Evolutionary conservation across 2,797 vertebrate species (phyloP), one percentile per base, ranked within the genome.

Genomic region (Tympanoctomys barrerae): DNA sequence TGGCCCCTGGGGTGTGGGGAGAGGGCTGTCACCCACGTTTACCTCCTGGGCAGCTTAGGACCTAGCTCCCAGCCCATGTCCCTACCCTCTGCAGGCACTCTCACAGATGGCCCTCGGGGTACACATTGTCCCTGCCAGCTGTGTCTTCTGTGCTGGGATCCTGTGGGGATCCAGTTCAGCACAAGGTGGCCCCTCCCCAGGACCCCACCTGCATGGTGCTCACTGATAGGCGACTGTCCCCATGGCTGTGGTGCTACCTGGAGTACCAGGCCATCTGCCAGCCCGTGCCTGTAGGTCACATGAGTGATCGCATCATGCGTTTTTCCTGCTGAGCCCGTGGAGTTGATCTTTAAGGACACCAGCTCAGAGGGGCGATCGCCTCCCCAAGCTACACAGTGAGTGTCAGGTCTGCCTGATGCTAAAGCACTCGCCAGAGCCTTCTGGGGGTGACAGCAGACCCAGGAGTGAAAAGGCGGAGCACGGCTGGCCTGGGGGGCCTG

Each of bases 241-340:
- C 36, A 0, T 19, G 46, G 0, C 31, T 8, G 19, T 39, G 8
- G n/a, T 12, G 10, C 6, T 0, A 52, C 49, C 81, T 42, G 36
- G 59, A 68, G 61, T 62, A 2, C 7, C 36, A 11, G 12, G 14
- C 54, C 39, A 1, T 36, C 57, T 28, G 42, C 64, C 14, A 26
- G 71, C 39, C 66, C 1, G 1, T 8, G 52, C 6, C 42, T 1
- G 2, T 26, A 62, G 28, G 1, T 26, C 39, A 26, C 14, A 0
- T n/a, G 33, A 0, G 0, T 31, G 33, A 0, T 31, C 7, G 1
- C 36, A 33, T n/a, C 42, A 0, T 13, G 33, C 42, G 5, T 6
- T n/a, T 78, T 57, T 79, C 83, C 8, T 11, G 1, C 24, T 1
- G 5, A 46, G 42, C 39, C 52, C 7, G 16, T 49, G 22, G 39